Base-by-base conservation (phyloP, 2,113 vertebrate genomes). In the Phaethornis superciliosus region DNA sequence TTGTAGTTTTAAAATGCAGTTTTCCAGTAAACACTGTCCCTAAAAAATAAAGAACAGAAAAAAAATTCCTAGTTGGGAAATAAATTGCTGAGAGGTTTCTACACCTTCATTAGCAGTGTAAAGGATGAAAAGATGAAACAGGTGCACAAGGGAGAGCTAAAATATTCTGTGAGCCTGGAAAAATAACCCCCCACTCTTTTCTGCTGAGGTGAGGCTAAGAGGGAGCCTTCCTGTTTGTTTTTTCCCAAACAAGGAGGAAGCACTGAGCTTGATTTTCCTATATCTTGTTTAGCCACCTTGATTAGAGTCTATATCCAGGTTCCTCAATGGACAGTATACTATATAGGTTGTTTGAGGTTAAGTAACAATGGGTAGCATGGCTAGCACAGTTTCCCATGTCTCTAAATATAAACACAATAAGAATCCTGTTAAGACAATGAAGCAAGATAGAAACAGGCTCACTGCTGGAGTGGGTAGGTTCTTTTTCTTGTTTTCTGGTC, bases 401-500 rank as follows among this genome's bases (percentile, higher is more conserved):
- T 93, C 96, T 96, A 95, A 95, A 97, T 97, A 96, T 96, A 96
- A 96, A 95, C 93, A 96, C 95, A 97, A 92, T 96, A 95, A 95
- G 93, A 96, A 96, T 96, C 95, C 95, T 95, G 90, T 94, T 95
- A 83, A 94, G 92, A 96, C 93, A 96, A 97, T 96, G 95, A 85
- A 64, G 89, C 76, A 78, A 95, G 85, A 92, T n/a, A 95, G 95
- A 96, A 92, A 82, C 76, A 78, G 85, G 90, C 88, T 95, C 68
- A 72, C 91, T 75, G 94, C 80, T 93, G 0, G 0, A 88, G 75
- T 1, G 2, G 18, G 5, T 60, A 19, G 80, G 90, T 68, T 88
- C 95, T 88, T 96, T 95, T 93, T 92, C 93, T 95, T 95, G 83
- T 95, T 93, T 87, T 93, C 82, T 96, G 91, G 81, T 88, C 94